Evolutionary conservation across 2,113 vertebrate genomes (phyloP).

Genomic region (Dissostichus mawsoni): DNA sequence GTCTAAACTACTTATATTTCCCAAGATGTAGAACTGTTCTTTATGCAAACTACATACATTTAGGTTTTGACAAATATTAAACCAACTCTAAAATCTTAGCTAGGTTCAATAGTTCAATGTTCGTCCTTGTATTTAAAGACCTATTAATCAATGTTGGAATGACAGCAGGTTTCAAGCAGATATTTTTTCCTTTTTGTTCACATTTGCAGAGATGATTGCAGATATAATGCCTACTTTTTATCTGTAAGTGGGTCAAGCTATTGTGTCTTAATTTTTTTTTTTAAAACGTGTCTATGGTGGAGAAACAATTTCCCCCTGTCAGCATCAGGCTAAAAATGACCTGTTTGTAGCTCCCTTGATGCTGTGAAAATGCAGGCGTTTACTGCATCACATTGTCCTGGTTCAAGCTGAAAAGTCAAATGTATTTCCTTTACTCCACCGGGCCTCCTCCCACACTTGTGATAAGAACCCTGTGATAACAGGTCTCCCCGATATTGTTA

Average conservation of each 20-base stretch:
- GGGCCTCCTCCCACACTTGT: conserved; percentile 46
- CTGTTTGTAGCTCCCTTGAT: conserved; percentile 33
- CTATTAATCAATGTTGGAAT: not conserved
- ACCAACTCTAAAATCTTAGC: not conserved
- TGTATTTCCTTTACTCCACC: conserved; percentile 51
- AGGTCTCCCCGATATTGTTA: conserved; percentile 56
- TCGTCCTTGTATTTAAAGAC: not conserved
- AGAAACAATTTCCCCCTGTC: conserved; percentile 15
- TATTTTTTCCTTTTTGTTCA: not conserved
- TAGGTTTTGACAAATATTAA: not conserved
- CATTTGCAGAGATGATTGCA: not conserved
- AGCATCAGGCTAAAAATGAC: conserved; percentile 20
- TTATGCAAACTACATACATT: not conserved
- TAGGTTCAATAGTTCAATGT: not conserved
- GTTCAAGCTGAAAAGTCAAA: conserved; percentile 48
- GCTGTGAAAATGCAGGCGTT: conserved; percentile 21
- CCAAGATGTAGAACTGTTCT: not conserved
- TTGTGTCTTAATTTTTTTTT: not conserved
- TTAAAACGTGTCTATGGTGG: not conserved
- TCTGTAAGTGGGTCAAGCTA: not conserved
- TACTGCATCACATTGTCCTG: conserved; percentile 37
- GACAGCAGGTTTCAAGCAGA: not conserved
- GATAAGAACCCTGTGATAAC: conserved; percentile 61
- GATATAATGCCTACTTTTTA: not conserved
- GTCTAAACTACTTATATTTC: not conserved